Conservation (phyloP, 2,113 vertebrate genomes). For the Calyptommatus sinebrachiatus region DNA sequence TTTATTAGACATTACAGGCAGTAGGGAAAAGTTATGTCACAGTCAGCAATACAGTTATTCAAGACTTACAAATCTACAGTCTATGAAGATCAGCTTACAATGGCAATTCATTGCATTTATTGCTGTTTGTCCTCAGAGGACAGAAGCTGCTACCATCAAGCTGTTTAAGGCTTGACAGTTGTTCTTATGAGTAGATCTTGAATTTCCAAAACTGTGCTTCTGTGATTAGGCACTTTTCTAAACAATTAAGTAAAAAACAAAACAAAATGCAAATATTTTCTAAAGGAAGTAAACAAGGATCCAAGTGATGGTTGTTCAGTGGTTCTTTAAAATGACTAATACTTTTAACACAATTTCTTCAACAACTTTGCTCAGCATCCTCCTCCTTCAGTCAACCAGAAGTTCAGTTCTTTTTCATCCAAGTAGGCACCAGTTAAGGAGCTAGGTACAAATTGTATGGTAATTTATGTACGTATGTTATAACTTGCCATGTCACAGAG, state of each 20-base stretch:
- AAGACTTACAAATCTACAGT: conserved; percentile 54
- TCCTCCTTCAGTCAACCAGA: conserved; percentile 33
- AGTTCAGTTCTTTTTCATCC: conserved; percentile 28
- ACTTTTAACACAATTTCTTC: background rate
- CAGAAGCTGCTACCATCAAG: too few species aligned
- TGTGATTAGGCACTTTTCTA: conserved; percentile 31
- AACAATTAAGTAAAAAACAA: conserved; percentile 33
- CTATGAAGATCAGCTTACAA: conserved; percentile 62
- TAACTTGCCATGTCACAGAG: conserved; percentile 39
- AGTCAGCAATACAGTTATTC: conserved; percentile 73
- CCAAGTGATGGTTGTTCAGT: conserved; percentile 27
- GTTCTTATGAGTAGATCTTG: conserved; percentile 3
- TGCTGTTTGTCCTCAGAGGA: background rate
- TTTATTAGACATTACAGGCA: conserved; percentile 83
- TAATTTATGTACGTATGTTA: conserved; percentile 24
- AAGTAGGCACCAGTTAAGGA: conserved; percentile 17
- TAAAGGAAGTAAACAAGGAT: conserved; percentile 30
- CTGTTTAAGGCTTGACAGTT: conserved; percentile 1
- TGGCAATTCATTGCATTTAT: conserved; percentile 33
- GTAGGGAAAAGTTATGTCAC: conserved; percentile 73
- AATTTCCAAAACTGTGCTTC: conserved; percentile 20
- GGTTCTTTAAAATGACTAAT: conserved; percentile 5
- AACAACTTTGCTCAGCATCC: background rate
- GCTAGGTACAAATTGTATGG: background rate
- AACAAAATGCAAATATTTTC: conserved; percentile 27